phyloP scores from a whole-genome alignment of 2,113 vertebrate species.

The Centropus bengalensis region DNA sequence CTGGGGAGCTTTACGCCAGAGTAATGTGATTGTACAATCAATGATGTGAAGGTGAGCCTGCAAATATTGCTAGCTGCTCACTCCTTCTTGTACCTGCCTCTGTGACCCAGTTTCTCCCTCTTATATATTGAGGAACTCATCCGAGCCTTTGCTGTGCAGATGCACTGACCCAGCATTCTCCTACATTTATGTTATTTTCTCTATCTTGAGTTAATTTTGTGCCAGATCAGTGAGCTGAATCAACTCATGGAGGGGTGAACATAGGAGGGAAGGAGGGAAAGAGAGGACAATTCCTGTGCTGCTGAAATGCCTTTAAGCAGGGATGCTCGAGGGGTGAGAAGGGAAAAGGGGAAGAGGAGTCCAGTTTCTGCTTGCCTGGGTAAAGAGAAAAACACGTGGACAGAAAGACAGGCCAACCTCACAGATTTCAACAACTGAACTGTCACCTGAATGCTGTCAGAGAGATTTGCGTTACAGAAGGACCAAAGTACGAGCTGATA shows the following conservation, averaged over 20 bases:
- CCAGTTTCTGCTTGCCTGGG: neutral
- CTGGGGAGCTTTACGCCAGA: neutral
- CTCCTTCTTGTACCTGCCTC: neutral
- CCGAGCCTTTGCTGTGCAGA: neutral
- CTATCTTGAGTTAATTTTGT: neutral
- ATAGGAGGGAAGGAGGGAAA: neutral
- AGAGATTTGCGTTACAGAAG: neutral
- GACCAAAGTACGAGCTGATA: neutral
- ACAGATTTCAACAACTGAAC: neutral
- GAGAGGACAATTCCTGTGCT: neutral
- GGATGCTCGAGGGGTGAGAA: neutral
- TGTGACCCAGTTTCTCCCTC: neutral
- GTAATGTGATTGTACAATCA: accelerated
- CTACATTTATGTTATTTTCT: neutral
- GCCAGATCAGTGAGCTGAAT: neutral
- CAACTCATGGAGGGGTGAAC: neutral
- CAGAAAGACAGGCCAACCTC: neutral
- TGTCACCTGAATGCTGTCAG: neutral
- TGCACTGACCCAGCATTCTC: neutral
- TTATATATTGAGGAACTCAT: accelerated
- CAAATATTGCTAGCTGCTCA: accelerated
- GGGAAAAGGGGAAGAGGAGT: neutral
- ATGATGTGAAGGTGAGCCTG: neutral
- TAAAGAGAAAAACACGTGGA: neutral
- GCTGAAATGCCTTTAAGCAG: neutral